These are phyloP conservation scores for Anabas testudineus DNA, from an alignment of 2,797 vertebrate genomes.

Conservation along the genomic window DNA sequence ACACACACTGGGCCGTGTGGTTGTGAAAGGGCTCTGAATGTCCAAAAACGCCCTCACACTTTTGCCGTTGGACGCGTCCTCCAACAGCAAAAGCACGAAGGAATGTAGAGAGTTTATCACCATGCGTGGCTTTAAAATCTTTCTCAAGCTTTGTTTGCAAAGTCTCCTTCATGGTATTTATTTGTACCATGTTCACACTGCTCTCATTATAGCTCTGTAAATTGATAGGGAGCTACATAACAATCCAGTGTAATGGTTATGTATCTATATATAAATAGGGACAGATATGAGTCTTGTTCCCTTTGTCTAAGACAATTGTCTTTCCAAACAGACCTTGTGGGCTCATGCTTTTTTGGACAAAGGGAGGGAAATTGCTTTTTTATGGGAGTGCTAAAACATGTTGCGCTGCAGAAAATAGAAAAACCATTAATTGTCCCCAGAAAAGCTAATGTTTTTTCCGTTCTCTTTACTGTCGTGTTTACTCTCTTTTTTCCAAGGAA, in stretches of 20 bases:
- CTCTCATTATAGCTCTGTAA: conserved; percentile 24
- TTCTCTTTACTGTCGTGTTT: conserved; percentile 30
- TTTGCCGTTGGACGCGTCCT: conserved; percentile 8
- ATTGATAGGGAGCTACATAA: neutral
- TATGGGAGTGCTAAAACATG: conserved; percentile 39
- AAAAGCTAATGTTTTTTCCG: conserved; percentile 63
- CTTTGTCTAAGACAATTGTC: conserved; percentile 33
- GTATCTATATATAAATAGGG: conserved; percentile 5
- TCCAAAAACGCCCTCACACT: conserved; percentile 40
- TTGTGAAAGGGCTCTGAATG: conserved; percentile 55
- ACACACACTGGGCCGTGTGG: conserved; percentile 45
- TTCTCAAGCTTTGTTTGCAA: conserved; percentile 41
- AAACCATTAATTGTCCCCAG: conserved; percentile 62
- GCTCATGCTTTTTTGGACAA: conserved; percentile 39
- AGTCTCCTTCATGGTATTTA: conserved; percentile 32
- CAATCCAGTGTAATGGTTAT: conserved; percentile 3
- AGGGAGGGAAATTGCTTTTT: conserved; percentile 41
- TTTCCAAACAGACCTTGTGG: conserved; percentile 26
- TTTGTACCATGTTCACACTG: neutral
- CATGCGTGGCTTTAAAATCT: conserved; percentile 56
- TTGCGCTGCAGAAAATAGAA: conserved; percentile 43
- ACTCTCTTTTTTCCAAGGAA: conserved; percentile 45
- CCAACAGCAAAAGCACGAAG: conserved; percentile 48
- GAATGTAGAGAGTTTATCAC: conserved; percentile 57
- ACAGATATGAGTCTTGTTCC: neutral